Base-by-base conservation (phyloP, 1,140 invertebrate species). In the Sitodiplosis mosellana region DNA sequence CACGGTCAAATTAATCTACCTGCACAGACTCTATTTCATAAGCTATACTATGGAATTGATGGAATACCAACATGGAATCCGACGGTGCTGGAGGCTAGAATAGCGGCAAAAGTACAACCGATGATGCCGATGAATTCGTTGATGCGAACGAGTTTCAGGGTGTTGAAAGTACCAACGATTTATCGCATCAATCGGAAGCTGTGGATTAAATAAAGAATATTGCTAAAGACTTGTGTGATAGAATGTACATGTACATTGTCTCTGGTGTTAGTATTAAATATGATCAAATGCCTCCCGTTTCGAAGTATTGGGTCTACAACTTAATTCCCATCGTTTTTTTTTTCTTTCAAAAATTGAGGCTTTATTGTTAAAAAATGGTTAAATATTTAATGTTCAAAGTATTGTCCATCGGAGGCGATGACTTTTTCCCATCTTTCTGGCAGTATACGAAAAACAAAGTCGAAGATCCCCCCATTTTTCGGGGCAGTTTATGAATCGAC, bases 1-100 rank as follows among this genome's bases (percentile, higher is more conserved):
- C 58, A 90, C 85, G 81, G 75, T 12, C 55, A 72, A 21, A 65
- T 90, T 8, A 69, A 86, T 47, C 73, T 76, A 51, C 68, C 79
- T 17, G 73, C 84, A 1, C 70, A 73, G 52, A 72, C 72, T 49
- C 58, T 89, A 2, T 72, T 80, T 48, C 70, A 83, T 38, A 75
- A 79, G 57, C 68, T 89, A 38, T 82, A 76, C 47, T 72, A 80
- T 48, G 76, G 78, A 37, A 61, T 85, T 42, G 78, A 81, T 46
- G 69, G 74, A 45, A 65, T 78, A 21, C 72, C 81, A 0, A 72
- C 75, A 22, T 92, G 87, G 87, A 90, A 89, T 63, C 77, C 80
- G 4, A 75, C 82, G 7, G 66, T 90, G 36, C 57, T 75, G 33
- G 78, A 83, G 56, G 80, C 77, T 8, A 74, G 76, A 59, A 71